These are phyloP conservation scores for Serranus cabrilla DNA, from an alignment of 2,797 vertebrate species.

Conservation along the genomic window DNA sequence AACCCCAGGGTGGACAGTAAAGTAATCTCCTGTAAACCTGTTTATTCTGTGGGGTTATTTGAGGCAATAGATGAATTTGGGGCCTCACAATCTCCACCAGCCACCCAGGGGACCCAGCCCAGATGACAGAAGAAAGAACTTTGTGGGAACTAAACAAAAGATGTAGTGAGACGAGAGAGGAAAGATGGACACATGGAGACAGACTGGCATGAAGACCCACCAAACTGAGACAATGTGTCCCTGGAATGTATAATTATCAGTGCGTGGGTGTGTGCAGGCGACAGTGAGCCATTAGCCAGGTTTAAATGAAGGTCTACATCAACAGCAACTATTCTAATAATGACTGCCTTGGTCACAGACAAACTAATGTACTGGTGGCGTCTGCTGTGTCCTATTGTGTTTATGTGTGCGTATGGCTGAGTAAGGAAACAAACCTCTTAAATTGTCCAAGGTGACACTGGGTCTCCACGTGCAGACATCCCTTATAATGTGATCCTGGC, in stretches of 20 bases:
- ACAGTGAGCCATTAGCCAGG: slow-evolving; percentile 68
- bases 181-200: slow-evolving; percentile 47
- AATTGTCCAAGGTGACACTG: slow-evolving; percentile 70
- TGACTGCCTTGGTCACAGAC: slow-evolving; percentile 76
- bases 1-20: neutral
- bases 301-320: slow-evolving; percentile 78
- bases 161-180: neutral
- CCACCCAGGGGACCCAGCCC: slow-evolving; percentile 16
- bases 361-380: slow-evolving; percentile 72
- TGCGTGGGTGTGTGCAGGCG: slow-evolving; percentile 39
- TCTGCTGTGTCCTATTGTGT: slow-evolving; percentile 61
- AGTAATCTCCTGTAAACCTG: neutral
- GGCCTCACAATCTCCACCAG: neutral
- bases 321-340: slow-evolving; percentile 79
- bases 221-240: slow-evolving; percentile 60
- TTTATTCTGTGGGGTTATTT: neutral
- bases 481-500: slow-evolving; percentile 45
- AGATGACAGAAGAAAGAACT: slow-evolving; percentile 28
- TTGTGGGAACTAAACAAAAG: slow-evolving; percentile 43
- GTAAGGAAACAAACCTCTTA: slow-evolving; percentile 63
- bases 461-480: slow-evolving; percentile 47
- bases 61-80: neutral
- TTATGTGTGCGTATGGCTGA: slow-evolving; percentile 32
- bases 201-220: slow-evolving; percentile 30
- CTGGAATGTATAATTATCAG: slow-evolving; percentile 83